Evolutionary conservation across 2,797 vertebrate genomes (phyloP), one percentile per base, ranked within the genome.

Genomic region (Semaprochilodus insignis): DNA sequence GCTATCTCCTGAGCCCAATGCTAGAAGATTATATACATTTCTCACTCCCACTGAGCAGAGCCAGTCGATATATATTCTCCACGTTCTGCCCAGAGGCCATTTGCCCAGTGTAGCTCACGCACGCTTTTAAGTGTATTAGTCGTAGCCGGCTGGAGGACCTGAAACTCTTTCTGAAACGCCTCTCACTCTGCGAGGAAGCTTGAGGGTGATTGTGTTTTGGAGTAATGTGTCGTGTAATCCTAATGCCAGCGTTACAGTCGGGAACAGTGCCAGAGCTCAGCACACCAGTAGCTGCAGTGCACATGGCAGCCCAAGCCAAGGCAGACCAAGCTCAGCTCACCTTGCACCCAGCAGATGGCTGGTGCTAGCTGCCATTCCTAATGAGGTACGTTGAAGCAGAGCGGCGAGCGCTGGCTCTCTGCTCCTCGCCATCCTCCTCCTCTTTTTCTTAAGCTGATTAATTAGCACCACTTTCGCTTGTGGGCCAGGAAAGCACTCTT

Each of bases 401-500:
- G 72, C 44, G 40, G 57, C 65, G 51, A 76, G 57, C 55, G 6
- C 67, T 66, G 62, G 36, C 48, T 69, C 60, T 17, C 75, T 83
- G 74, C n/a, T 59, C 75, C 78, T 78, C 63, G 14, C 60, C 62
- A 25, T 81, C 82, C 40, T 80, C 85, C 77, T 83, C 76, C 40
- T 74, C 78, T 48, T 78, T 78, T 86, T 71, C 74, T 85, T 88
- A 89, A 91, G 89, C 83, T 88, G 89, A 89, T 91, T 90, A 91
- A 90, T 91, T 91, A 90, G 86, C 81, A 67, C 86, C 86, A 88
- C 85, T 88, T 89, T 88, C 67, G 82, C 88, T 89, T 89, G 89
- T 89, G 87, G n/a, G 82, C 80, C 82, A 86, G 84, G 86, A 88
- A 90, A 89, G 87, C 83, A 82, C 88, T 91, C 81, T 81, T 77